phyloP scores from a whole-genome alignment of 1,140 invertebrate genomes.

The Lepidurus arcticus region DNA sequence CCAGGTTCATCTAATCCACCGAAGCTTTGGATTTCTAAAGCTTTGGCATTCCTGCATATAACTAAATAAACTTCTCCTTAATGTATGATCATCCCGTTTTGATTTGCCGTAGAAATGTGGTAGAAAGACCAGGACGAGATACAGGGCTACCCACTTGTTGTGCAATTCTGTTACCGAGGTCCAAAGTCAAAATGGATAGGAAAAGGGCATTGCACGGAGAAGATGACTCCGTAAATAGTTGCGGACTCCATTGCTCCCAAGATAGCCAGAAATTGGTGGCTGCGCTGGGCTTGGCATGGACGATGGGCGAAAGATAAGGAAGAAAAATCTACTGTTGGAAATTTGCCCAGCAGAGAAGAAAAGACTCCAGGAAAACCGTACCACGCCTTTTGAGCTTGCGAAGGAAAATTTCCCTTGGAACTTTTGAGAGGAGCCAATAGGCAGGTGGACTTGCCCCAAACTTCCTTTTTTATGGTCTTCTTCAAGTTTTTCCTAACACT shows the following conservation, averaged over 20 bases:
- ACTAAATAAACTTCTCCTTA: no score
- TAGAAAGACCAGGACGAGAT: not conserved
- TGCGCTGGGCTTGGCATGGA: not conserved
- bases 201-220: constrained; percentile 8
- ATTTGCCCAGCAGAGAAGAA: not conserved
- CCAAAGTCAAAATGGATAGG: constrained; percentile 5
- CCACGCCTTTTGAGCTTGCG: no score
- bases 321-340: constrained; percentile 4
- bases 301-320: not conserved
- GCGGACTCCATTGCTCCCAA: constrained; percentile 20
- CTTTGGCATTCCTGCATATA: no score
- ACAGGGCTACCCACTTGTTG: not conserved
- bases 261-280: constrained; percentile 15
- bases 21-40: no score
- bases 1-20: no score
- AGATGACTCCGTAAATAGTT: constrained; percentile 3
- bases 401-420: no score
- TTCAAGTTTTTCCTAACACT: no score
- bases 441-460: no score
- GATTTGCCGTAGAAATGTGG: not conserved
- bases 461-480: no score
- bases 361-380: no score
- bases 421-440: no score
- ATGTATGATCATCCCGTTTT: no score
- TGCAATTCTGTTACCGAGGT: not conserved